Evolutionary conservation across 2,113 vertebrate genomes (phyloP).

Genomic region (Gavia stellata): DNA sequence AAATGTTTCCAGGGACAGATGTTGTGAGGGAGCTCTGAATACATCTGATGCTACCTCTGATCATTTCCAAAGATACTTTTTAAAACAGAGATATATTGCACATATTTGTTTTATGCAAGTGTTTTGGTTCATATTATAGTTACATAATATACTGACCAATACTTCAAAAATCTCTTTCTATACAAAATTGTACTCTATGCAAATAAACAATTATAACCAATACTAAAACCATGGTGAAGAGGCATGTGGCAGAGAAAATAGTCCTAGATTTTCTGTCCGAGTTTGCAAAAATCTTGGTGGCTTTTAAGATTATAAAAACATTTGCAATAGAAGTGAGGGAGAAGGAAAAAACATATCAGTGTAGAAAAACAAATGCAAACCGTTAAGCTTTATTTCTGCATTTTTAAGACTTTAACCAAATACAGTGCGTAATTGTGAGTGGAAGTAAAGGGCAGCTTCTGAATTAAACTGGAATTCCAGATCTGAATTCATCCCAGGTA

Average conservation of each 20-base stretch:
- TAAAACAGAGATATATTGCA: neutral
- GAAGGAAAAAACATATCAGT: neutral
- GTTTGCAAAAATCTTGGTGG: neutral
- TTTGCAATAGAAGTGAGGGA: neutral
- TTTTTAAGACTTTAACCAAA: neutral
- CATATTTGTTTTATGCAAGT: neutral
- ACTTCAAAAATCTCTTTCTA: neutral
- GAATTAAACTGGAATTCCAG: neutral
- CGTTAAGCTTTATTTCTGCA: neutral
- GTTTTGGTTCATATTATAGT: neutral
- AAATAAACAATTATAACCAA: neutral
- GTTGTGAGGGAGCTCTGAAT: neutral
- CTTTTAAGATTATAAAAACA: neutral
- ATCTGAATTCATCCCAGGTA: neutral
- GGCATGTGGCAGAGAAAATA: neutral
- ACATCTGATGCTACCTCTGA: neutral
- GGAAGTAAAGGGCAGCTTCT: neutral
- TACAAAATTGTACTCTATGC: neutral
- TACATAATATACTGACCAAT: neutral
- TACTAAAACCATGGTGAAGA: neutral
- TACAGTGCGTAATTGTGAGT: neutral
- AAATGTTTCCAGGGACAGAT: conserved; percentile 51
- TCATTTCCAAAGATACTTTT: neutral
- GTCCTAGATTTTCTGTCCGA: neutral
- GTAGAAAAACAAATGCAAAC: neutral